These are phyloP conservation scores for Sitodiplosis mosellana DNA, from an alignment of 1,140 invertebrate species.

Conservation along the genomic window DNA sequence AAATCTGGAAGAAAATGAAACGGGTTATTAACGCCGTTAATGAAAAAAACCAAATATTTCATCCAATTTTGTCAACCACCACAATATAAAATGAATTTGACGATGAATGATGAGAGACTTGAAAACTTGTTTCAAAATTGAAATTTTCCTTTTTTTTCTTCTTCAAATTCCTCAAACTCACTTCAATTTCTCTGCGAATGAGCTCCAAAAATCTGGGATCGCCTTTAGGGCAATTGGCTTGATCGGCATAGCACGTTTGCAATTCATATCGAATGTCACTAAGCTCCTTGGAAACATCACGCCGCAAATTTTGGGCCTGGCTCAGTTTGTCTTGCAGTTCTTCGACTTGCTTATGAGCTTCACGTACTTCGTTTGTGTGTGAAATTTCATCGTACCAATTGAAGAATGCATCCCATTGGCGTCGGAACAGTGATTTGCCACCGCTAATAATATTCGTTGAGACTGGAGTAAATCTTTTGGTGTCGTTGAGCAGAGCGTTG, in stretches of 20 bases:
- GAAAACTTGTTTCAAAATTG: no score
- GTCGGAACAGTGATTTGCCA: not conserved
- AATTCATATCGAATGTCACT: not conserved
- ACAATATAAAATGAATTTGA: no score
- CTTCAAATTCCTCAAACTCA: not conserved
- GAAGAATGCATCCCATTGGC: not conserved
- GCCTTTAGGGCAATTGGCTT: not conserved
- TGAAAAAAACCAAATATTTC: not conserved
- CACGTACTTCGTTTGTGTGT: not conserved
- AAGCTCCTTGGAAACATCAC: not conserved
- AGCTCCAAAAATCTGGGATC: not conserved
- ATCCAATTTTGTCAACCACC: no score
- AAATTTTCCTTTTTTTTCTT: no score
- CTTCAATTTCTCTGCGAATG: not conserved
- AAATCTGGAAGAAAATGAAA: not conserved
- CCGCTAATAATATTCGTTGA: not conserved
- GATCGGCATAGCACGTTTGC: not conserved
- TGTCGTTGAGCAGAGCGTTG: no score
- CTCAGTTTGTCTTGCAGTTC: not conserved
- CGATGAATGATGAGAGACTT: no score
- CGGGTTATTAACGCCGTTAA: no score
- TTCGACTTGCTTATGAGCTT: conserved; percentile 1
- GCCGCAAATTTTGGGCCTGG: not conserved
- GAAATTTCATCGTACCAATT: not conserved
- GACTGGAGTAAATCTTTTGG: no score